Conservation (phyloP, 2,113 vertebrate species). For the Heterotis niloticus region DNA sequence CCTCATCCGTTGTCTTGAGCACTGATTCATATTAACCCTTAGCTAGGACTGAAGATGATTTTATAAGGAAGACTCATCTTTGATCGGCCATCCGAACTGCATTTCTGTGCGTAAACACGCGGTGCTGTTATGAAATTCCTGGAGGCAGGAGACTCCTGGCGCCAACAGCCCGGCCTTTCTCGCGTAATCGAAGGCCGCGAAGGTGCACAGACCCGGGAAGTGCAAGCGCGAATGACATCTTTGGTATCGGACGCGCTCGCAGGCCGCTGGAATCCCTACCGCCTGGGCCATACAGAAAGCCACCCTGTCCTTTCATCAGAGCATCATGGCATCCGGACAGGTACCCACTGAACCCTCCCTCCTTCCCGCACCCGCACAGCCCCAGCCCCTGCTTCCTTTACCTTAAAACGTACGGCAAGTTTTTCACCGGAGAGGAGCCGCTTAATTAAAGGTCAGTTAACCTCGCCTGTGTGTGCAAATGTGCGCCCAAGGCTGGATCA, state of each 20-base stretch:
- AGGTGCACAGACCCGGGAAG: neutral
- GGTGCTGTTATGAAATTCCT: neutral
- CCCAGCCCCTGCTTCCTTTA: neutral
- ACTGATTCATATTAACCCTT: neutral
- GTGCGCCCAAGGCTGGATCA: neutral
- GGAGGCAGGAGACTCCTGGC: neutral
- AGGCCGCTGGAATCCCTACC: neutral
- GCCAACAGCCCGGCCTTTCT: neutral
- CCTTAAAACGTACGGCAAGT: neutral
- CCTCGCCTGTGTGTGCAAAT: neutral
- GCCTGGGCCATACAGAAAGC: neutral
- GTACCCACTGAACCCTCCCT: neutral
- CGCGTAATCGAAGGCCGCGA: neutral
- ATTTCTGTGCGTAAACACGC: neutral
- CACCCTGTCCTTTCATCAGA: slow-evolving; percentile 7
- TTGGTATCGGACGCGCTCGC: neutral
- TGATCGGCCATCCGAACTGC: neutral
- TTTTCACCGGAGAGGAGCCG: neutral
- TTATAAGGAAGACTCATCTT: neutral
- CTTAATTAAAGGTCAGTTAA: slow-evolving; percentile 30
- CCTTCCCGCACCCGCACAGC: neutral
- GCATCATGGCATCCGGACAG: neutral
- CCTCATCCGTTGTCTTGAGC: neutral
- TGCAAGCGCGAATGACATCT: slow-evolving; percentile 14
- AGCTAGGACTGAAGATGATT: slow-evolving; percentile 5